Percentiles rank a stretch among this genome's conserved stretches.
These are phyloP conservation scores for Lutjanus campechanus DNA, from an alignment of 2,797 vertebrate species.

Conservation along the genomic window DNA sequence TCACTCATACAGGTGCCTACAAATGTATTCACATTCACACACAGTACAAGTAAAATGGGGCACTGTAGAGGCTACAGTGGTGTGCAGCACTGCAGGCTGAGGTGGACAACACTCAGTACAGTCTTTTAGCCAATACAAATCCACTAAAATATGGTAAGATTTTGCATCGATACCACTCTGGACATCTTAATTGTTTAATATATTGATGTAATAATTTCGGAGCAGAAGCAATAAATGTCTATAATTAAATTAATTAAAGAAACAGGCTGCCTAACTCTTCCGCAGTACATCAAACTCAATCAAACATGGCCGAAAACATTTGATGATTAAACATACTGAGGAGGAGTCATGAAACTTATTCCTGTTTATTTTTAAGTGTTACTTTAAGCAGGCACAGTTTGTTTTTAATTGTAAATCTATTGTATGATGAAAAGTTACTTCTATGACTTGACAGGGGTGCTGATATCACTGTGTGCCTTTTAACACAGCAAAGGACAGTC, in stretches of 20 bases:
- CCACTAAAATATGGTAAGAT: background rate
- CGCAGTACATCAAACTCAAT: background rate
- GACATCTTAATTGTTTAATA: background rate
- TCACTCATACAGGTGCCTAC: no score
- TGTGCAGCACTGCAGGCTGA: no score
- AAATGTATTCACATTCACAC: no score
- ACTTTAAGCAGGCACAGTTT: background rate
- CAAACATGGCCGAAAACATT: background rate
- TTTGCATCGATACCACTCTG: no score
- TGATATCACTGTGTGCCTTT: constrained; percentile 34
- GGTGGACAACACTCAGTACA: no score
- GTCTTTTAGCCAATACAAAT: background rate
- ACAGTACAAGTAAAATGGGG: no score
- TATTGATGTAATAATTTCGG: background rate
- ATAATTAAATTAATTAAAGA: background rate
- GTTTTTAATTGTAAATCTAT: no score
- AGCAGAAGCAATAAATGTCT: background rate
- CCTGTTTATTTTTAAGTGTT: background rate
- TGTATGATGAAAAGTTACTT: background rate
- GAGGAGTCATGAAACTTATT: background rate
- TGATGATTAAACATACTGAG: background rate
- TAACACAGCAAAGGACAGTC: constrained; percentile 14
- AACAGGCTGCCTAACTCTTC: background rate
- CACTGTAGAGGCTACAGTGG: no score
- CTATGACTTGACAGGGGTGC: no score